A percentile compares a stretch with the other conserved stretches of the same genome.
phyloP scores from a whole-genome alignment of 1,140 invertebrate species.

The Heliconius nattereri region DNA sequence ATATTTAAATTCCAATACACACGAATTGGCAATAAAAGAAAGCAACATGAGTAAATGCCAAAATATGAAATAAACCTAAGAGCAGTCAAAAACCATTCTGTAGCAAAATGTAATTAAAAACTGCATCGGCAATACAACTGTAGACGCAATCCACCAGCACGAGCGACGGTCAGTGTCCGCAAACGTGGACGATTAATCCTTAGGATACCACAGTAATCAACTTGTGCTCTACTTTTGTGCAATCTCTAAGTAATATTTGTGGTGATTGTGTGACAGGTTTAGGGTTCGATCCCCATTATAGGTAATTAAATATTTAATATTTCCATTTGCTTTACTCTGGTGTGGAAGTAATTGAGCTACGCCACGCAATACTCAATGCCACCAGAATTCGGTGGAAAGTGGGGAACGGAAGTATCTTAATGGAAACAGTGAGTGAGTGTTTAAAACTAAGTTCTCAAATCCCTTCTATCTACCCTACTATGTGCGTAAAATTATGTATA shows the following conservation, averaged over 20 bases:
- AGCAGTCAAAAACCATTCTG: not conserved
- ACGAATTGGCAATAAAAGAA: not conserved
- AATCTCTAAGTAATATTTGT: not conserved
- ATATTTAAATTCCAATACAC: not conserved
- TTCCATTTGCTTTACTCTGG: too few relatives aligned
- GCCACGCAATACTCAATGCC: too few relatives aligned
- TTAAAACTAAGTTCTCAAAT: too few relatives aligned
- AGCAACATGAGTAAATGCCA: not conserved
- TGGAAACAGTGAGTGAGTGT: too few relatives aligned
- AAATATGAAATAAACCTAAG: not conserved
- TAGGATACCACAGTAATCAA: constrained; percentile 12
- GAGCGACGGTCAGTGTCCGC: not conserved
- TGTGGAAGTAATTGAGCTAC: too few relatives aligned
- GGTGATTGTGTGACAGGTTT: too few relatives aligned
- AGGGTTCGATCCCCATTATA: too few relatives aligned
- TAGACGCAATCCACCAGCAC: not conserved
- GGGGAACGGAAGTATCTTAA: too few relatives aligned
- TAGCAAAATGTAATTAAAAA: constrained; percentile 4
- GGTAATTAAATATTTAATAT: too few relatives aligned
- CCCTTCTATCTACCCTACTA: too few relatives aligned
- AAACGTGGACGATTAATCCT: constrained; percentile 12
- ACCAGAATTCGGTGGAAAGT: too few relatives aligned
- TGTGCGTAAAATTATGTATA: too few relatives aligned
- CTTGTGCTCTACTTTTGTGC: not conserved
- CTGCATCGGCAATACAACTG: constrained; percentile 8